A percentile compares a stretch with the other conserved stretches of the same genome.
Conservation (phyloP, 2,113 vertebrate genomes). For the Tychaedon coryphoeus region DNA sequence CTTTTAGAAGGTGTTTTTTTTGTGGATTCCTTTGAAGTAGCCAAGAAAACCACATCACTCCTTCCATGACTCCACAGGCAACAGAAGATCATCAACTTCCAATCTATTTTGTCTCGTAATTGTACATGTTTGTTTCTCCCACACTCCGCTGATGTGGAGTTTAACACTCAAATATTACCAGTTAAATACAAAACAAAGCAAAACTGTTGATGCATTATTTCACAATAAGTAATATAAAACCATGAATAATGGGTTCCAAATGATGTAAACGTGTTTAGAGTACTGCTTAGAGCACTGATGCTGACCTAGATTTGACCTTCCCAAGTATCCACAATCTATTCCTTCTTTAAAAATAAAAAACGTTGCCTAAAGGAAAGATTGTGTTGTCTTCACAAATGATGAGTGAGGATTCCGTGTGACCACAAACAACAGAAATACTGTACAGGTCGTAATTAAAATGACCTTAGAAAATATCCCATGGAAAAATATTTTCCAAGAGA, state of each 20-base stretch:
- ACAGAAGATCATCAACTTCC: slow-evolving; percentile 58
- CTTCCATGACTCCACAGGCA: slow-evolving; percentile 51
- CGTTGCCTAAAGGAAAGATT: slow-evolving; percentile 32
- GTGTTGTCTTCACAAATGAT: slow-evolving; percentile 56
- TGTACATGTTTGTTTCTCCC: slow-evolving; percentile 59
- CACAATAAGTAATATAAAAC: slow-evolving; percentile 65
- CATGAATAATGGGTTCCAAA: slow-evolving; percentile 66
- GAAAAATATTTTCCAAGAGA: slow-evolving; percentile 63
- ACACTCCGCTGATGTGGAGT: slow-evolving; percentile 46
- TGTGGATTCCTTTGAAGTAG: slow-evolving; percentile 68
- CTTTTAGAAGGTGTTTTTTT: slow-evolving; percentile 43
- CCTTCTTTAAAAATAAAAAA: slow-evolving; percentile 58
- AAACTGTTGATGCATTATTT: slow-evolving; percentile 65
- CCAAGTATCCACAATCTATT: slow-evolving; percentile 45
- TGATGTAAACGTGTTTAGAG: slow-evolving; percentile 57
- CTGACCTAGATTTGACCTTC: slow-evolving; percentile 66
- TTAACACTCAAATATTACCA: slow-evolving; percentile 46
- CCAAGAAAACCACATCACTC: slow-evolving; percentile 69
- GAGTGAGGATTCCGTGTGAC: slow-evolving; percentile 40
- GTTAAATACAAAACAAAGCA: slow-evolving; percentile 68
- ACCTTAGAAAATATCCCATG: slow-evolving; percentile 66
- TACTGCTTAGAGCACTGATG: slow-evolving; percentile 9
- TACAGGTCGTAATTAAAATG: slow-evolving; percentile 63
- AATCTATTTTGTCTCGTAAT: slow-evolving; percentile 62
- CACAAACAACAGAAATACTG: slow-evolving; percentile 49